Evolutionary conservation across 2,888 invertebrate species (phyloP).

Genomic region (Stenodera caucasica): DNA sequence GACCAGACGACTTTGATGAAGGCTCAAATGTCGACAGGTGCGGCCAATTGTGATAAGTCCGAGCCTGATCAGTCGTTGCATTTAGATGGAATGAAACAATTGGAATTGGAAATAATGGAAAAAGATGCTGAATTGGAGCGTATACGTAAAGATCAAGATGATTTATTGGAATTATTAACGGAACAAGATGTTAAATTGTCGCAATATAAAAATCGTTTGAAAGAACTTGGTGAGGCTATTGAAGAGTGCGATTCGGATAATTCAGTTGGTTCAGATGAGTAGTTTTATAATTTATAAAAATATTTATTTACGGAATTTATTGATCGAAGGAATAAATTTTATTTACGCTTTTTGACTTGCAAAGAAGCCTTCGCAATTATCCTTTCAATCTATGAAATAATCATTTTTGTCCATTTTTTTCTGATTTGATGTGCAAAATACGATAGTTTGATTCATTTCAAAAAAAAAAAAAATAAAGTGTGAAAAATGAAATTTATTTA

Average conservation of each 20-base stretch:
- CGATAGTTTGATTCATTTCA: too few species aligned
- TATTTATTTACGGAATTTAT: not conserved
- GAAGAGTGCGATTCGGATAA: constrained; percentile 51
- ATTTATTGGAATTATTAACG: constrained; percentile 82
- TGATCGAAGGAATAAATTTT: too few species aligned
- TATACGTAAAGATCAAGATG: constrained; percentile 88
- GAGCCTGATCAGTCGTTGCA: too few species aligned
- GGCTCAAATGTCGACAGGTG: constrained; percentile 65
- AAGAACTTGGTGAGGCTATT: constrained; percentile 51
- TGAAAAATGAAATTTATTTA: not conserved
- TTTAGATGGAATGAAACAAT: constrained; percentile 32
- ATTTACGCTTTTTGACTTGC: too few species aligned
- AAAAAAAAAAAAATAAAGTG: too few species aligned
- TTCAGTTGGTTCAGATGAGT: constrained; percentile 18
- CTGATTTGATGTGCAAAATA: too few species aligned
- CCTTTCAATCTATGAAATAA: too few species aligned
- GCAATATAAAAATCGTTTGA: constrained; percentile 48
- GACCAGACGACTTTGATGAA: constrained; percentile 87
- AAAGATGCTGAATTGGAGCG: constrained; percentile 62
- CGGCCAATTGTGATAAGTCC: constrained; percentile 30
- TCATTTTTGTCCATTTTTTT: too few species aligned
- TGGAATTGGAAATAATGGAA: constrained; percentile 51
- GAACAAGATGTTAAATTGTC: constrained; percentile 72
- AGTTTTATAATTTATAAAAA: constrained; percentile 20
- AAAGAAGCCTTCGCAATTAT: too few species aligned